phyloP scores from a whole-genome alignment of 2,113 vertebrate genomes.

The Euleptes europaea region DNA sequence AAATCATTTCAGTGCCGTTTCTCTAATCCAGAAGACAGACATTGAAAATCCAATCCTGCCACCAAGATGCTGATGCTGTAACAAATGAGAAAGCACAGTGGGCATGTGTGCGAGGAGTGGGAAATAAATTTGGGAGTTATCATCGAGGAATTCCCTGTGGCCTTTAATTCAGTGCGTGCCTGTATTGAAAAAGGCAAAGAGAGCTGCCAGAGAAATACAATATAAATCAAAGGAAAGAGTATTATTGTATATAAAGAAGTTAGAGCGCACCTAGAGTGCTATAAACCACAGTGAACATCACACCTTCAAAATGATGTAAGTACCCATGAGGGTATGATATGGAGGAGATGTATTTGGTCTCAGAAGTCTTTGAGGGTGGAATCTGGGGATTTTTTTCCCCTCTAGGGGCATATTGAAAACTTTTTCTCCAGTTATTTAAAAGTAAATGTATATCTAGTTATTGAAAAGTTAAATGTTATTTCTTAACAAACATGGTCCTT shows the following conservation, averaged over 20 bases:
- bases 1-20: constrained; percentile 61
- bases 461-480: constrained; percentile 13
- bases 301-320: constrained; percentile 65
- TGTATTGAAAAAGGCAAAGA: constrained; percentile 50
- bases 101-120: constrained; percentile 24
- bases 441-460: constrained; percentile 4
- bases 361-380: constrained; percentile 48
- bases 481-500: not conserved
- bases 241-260: constrained; percentile 67
- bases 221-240: constrained; percentile 67
- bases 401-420: accelerated
- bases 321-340: constrained; percentile 51
- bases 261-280: constrained; percentile 57
- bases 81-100: constrained; percentile 51
- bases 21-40: constrained; percentile 52
- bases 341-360: constrained; percentile 35
- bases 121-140: constrained; percentile 68
- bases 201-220: constrained; percentile 52
- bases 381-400: constrained; percentile 13
- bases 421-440: not conserved
- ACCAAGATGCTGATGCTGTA: constrained; percentile 47
- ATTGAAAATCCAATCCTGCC: constrained; percentile 35
- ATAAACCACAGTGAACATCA: constrained; percentile 62
- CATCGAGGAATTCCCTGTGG: constrained; percentile 54
- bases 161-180: constrained; percentile 48